Percentiles rank a stretch among this genome's conserved stretches.
These are phyloP conservation scores for Gymnopithys bicolor DNA, from an alignment of 2,797 vertebrate species.

Conservation along the genomic window DNA sequence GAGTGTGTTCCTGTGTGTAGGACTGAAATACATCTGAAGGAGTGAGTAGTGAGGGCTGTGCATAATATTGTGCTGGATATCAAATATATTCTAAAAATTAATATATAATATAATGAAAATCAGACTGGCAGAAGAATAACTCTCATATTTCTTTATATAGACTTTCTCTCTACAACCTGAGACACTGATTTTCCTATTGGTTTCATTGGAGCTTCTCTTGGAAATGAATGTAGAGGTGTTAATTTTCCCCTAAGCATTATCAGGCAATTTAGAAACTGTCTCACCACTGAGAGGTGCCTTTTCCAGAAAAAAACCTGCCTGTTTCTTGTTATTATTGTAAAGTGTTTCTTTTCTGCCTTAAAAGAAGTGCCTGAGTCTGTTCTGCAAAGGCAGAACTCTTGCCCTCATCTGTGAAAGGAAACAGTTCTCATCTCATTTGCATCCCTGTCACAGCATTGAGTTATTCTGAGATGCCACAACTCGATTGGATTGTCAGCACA, in stretches of 20 bases:
- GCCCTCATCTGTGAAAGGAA: not conserved
- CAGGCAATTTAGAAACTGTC: not conserved
- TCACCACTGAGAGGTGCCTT: not conserved
- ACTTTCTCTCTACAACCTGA: not conserved
- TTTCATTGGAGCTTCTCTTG: not conserved
- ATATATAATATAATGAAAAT: not conserved
- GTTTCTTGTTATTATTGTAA: not conserved
- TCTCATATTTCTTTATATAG: accelerated
- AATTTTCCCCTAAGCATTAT: not conserved
- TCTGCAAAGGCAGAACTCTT: not conserved
- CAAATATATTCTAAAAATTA: not conserved
- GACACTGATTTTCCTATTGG: not conserved
- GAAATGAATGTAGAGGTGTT: not conserved
- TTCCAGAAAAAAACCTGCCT: not conserved
- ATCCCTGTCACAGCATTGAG: not conserved
- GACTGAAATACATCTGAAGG: not conserved
- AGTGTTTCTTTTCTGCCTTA: not conserved
- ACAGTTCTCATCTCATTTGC: not conserved
- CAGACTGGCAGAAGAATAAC: not conserved
- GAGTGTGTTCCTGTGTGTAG: not conserved
- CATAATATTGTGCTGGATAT: not conserved
- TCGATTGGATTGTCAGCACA: not conserved
- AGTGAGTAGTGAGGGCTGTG: not conserved
- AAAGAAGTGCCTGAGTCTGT: not conserved
- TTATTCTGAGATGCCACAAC: not conserved